These are phyloP conservation scores for Cerastis leucographa DNA, from an alignment of 2,888 invertebrate genomes.

Conservation along the genomic window DNA sequence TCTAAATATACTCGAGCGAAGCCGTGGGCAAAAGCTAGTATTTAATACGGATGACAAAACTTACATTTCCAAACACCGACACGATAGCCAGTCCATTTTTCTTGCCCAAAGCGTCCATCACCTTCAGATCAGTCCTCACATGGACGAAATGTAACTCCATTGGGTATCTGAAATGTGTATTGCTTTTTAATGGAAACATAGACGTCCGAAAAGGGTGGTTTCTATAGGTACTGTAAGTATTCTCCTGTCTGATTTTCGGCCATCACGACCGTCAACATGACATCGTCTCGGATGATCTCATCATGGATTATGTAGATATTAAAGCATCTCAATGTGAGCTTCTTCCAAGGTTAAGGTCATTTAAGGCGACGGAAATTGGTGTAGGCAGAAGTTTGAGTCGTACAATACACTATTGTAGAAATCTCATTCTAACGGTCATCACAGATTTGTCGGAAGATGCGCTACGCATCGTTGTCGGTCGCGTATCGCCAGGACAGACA, in stretches of 20 bases:
- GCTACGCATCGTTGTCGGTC: neutral
- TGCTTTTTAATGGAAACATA: neutral
- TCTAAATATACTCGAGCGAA: too few relatives aligned
- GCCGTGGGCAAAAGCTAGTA: too few relatives aligned
- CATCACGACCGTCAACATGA: neutral
- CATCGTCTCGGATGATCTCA: neutral
- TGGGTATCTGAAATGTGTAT: constrained; percentile 75
- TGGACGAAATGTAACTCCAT: constrained; percentile 87
- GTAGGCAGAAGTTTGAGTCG: neutral
- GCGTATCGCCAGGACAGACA: neutral
- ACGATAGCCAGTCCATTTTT: constrained; percentile 83
- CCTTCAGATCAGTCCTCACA: constrained; percentile 78
- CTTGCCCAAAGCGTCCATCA: constrained; percentile 75
- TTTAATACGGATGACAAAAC: constrained; percentile 43
- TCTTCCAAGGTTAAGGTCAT: neutral
- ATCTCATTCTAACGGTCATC: neutral
- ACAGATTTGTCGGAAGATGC: neutral
- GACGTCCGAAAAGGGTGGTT: neutral
- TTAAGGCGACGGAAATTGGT: neutral
- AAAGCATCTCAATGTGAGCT: neutral
- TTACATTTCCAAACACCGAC: constrained; percentile 83
- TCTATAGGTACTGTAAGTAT: neutral
- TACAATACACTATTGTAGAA: neutral
- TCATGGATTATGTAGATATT: neutral
- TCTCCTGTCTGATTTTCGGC: neutral